Evolutionary conservation across 1,140 invertebrate species (phyloP), one percentile per base, ranked within the genome.

Genomic region (Dreissena polymorpha): DNA sequence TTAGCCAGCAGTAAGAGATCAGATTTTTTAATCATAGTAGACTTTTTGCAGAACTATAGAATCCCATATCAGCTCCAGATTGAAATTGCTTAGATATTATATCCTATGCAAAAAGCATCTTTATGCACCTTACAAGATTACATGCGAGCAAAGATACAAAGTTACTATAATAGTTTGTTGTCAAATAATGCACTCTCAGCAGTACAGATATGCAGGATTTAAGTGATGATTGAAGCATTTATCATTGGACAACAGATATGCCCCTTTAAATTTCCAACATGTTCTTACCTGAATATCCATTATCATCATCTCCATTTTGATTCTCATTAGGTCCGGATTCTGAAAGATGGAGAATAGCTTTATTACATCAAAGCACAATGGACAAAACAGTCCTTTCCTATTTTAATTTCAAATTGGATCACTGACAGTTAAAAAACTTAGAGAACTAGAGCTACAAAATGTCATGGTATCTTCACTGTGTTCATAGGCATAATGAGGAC

Each of bases 251-350:
- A 2, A 60, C 16, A 5, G 2, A 60, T n/a, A n/a, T 60, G 16
- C 16, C 57, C 16, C 21, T 60, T 23, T n/a, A 60, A 23, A n/a
- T 60, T n/a, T 6, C 16, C 57, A 60, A 60, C 21, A n/a, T 67
- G 39, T 76, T 8, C 23, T 29, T 88, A 95, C 94, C 91, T 94
- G 97, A 80, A 98, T 96, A 92, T 95, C 96, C 95, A 98, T 95
- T 29, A 99, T 97, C 90, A 98, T 93, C 12, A 97, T 89, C 93
- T 99, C 98, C 97, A 99, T 98, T 91, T 95, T 96, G 2, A 95
- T 95, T 91, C 96, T 97, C 96, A 98, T 98, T 86, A 97, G 96
- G 85, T 95, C 92, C 68, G 93, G 87, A 86, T 95, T 96, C 85
- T 94, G 77, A 65, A 89, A 84, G 57, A 51, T 67, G 25, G 25